Evolutionary conservation across 2,113 vertebrate species (phyloP), one percentile per base, ranked within the genome.

Genomic region (Semicossyphus pulcher): DNA sequence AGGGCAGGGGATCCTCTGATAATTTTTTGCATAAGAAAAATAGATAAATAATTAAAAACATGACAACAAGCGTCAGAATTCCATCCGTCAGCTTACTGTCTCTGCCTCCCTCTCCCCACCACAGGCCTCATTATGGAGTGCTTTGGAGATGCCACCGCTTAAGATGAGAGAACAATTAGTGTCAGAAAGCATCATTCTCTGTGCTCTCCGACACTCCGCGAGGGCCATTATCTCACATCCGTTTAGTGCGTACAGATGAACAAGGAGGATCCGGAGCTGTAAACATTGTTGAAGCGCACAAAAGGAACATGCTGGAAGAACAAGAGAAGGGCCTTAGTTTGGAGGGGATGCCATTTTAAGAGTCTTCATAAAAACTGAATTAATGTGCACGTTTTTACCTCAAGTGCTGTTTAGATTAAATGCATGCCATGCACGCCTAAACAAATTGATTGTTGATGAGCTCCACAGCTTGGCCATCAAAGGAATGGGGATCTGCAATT

Each of bases 131-230:
- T 85, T 84, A 61, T 18, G 4, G 63, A 68, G 58, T 51, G 64
- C 79, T 86, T 76, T 54, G 39, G 76, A 81, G 83, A 84, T 63
- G 29, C 54, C 6, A 5, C 71, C 10, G 41, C 84, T 82, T 80
- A 81, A 72, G 79, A 89, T 74, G 68, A 78, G 76, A 75, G 72
- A 86, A 85, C 89, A 91, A 88, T 91, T 91, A 87, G 74, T 67
- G 84, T 67, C 82, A 87, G 58, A 52, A 78, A 74, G 70, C 74
- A 76, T 86, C 78, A 63, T 29, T 76, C 62, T 66, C 57, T 65
- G 49, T 39, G 4, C 61, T 76, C 66, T 49, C 65, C 72, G 67
- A 69, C 67, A 41, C 57, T 71, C 68, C 26, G 45, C 36, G 2
- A 57, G 84, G 76, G 51, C 71, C 58, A 61, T 86, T 84, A 86